Evolutionary conservation across 2,888 invertebrate species (phyloP).

Genomic region (Colostygia pectinataria): DNA sequence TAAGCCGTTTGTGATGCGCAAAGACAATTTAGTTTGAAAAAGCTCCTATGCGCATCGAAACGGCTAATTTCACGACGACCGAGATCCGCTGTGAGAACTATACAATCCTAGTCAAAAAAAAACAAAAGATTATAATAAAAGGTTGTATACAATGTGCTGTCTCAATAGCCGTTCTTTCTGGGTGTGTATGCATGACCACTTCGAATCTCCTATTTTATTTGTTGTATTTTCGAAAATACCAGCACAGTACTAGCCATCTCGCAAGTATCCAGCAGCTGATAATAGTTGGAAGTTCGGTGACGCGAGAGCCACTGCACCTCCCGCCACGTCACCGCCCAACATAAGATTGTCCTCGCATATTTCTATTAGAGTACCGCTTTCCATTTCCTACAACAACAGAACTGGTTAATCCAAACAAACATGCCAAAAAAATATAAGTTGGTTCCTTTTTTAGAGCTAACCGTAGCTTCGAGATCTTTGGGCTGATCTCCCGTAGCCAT

Average conservation of each 20-base stretch:
- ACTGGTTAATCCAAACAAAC: too few relatives aligned
- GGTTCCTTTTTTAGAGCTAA: neutral
- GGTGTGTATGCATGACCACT: too few relatives aligned
- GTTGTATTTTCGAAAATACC: neutral
- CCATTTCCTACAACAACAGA: slow-evolving; percentile 46
- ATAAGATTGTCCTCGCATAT: slow-evolving; percentile 61
- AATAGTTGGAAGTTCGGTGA: slow-evolving; percentile 57
- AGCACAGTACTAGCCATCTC: slow-evolving; percentile 45
- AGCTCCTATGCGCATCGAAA: too few relatives aligned
- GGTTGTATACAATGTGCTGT: too few relatives aligned
- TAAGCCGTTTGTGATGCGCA: too few relatives aligned
- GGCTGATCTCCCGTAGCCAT: slow-evolving; percentile 52
- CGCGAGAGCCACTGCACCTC: slow-evolving; percentile 50
- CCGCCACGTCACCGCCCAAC: slow-evolving; percentile 50
- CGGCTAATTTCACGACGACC: too few relatives aligned
- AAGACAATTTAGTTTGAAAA: too few relatives aligned
- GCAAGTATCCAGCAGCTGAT: slow-evolving; percentile 58
- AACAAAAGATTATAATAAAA: too few relatives aligned
- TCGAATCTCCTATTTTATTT: too few relatives aligned
- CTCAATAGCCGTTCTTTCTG: too few relatives aligned
- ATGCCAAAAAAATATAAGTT: neutral
- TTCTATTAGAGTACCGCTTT: slow-evolving; percentile 56
- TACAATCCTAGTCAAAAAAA: too few relatives aligned
- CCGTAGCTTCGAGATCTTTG: slow-evolving; percentile 24
- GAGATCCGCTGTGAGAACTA: too few relatives aligned